A percentile compares a stretch with the other conserved stretches of the same genome.
Evolutionary conservation across 2,888 invertebrate species (phyloP).

Genomic region (Zygaena filipendulae): DNA sequence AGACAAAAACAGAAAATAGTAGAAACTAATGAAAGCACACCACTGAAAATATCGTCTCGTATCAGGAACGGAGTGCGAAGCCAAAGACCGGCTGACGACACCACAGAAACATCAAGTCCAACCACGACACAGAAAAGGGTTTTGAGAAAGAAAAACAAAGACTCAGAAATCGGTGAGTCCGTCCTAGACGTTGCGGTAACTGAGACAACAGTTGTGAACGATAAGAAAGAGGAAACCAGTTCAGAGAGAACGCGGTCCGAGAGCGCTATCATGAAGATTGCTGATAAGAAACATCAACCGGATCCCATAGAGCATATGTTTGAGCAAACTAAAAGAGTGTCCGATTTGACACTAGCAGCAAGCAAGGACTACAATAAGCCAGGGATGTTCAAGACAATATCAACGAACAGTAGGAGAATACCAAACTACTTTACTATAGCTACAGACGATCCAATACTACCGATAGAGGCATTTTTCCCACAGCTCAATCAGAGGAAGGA

Average conservation of each 20-base stretch:
- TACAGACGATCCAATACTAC: constrained; percentile 82
- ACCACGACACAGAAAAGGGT: constrained; percentile 39
- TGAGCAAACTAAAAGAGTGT: constrained; percentile 74
- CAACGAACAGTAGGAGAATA: constrained; percentile 70
- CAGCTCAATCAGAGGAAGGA: constrained; percentile 74
- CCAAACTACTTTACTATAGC: constrained; percentile 79
- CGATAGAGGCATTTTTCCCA: constrained; percentile 84
- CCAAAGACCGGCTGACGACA: constrained; percentile 46
- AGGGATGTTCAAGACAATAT: constrained; percentile 76
- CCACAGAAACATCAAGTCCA: constrained; percentile 33
- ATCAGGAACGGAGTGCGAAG: constrained; percentile 47
- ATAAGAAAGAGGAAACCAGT: constrained; percentile 39
- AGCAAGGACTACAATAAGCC: constrained; percentile 79
- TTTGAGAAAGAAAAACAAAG: constrained; percentile 45
- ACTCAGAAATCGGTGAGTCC: constrained; percentile 46
- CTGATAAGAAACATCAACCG: constrained; percentile 59
- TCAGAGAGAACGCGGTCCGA: constrained; percentile 60
- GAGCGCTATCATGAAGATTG: constrained; percentile 69
- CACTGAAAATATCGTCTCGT: constrained; percentile 50
- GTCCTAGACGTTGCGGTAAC: constrained; percentile 48
- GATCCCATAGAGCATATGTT: constrained; percentile 49
- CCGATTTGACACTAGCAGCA: constrained; percentile 78
- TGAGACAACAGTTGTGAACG: constrained; percentile 32
- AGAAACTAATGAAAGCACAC: constrained; percentile 40
- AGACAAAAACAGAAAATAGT: constrained; percentile 43